A percentile compares a stretch with the other conserved stretches of the same genome.
Conservation (phyloP, 2,113 vertebrate species). For the Lophius piscatorius region DNA sequence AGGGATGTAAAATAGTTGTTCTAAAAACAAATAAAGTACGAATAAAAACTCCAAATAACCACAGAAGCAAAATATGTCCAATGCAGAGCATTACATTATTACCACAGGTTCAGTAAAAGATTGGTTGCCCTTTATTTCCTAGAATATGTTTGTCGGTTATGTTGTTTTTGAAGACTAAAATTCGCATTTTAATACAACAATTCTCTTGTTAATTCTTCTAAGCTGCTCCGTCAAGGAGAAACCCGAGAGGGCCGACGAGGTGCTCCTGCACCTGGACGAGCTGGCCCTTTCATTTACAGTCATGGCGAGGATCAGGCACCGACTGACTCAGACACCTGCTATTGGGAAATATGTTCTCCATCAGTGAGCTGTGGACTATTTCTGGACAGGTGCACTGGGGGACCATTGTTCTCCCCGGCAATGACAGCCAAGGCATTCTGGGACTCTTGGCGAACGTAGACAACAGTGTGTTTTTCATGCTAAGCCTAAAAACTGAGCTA, state of each 20-base stretch:
- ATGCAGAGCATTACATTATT: too few species aligned
- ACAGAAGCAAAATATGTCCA: too few species aligned
- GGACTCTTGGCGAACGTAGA: slow-evolving; percentile 71
- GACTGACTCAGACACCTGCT: slow-evolving; percentile 83
- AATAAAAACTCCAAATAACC: too few species aligned
- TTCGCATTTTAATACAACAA: too few species aligned
- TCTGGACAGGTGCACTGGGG: slow-evolving; percentile 79
- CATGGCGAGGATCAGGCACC: slow-evolving; percentile 77
- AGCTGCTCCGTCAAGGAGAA: slow-evolving; percentile 69
- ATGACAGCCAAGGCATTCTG: slow-evolving; percentile 82
- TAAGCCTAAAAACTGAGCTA: slow-evolving; percentile 58
- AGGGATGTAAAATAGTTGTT: too few species aligned
- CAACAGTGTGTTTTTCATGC: slow-evolving; percentile 81
- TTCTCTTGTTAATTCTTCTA: slow-evolving; percentile 65
- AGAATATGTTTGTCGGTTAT: too few species aligned
- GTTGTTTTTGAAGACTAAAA: too few species aligned
- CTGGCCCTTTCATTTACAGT: slow-evolving; percentile 77
- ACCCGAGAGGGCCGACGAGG: slow-evolving; percentile 71
- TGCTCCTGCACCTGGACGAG: slow-evolving; percentile 77
- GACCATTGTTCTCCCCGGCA: slow-evolving; percentile 75
- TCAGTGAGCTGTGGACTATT: slow-evolving; percentile 79
- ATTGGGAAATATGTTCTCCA: slow-evolving; percentile 84
- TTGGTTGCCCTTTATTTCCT: too few species aligned
- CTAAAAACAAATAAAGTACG: too few species aligned
- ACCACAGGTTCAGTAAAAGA: too few species aligned